Conservation (phyloP, 1,140 invertebrate species). For the Drosophila busckii region DNA sequence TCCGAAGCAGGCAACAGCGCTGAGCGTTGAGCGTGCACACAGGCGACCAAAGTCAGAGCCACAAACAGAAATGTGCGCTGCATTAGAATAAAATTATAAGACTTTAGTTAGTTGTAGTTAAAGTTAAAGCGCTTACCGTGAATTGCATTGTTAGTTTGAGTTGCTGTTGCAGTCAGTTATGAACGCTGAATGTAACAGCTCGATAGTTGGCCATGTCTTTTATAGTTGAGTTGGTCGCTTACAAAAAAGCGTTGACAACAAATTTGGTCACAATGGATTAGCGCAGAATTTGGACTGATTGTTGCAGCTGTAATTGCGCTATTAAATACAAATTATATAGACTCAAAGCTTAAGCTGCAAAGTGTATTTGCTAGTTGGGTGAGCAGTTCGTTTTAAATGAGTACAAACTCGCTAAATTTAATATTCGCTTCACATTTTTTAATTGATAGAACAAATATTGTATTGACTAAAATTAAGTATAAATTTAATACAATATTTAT, state of each 20-base stretch:
- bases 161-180: background rate
- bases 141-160: slow-evolving; percentile 25
- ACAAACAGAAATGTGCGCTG: slow-evolving; percentile 7
- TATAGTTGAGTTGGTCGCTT: too few species aligned
- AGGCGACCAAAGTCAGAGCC: slow-evolving; percentile 21
- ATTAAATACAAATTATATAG: too few species aligned
- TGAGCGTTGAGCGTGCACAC: slow-evolving; percentile 15
- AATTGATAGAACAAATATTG: slow-evolving; percentile 55
- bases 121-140: slow-evolving; percentile 21
- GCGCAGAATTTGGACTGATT: too few species aligned
- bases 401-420: too few species aligned
- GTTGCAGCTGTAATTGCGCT: too few species aligned
- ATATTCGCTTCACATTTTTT: slow-evolving; percentile 42
- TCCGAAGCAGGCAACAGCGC: background rate
- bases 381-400: too few species aligned
- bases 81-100: background rate
- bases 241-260: too few species aligned
- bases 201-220: too few species aligned
- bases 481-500: slow-evolving; percentile 53
- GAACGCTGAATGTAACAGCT: too few species aligned
- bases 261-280: too few species aligned
- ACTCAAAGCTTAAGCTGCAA: too few species aligned
- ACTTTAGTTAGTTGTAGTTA: accelerated
- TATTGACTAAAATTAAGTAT: slow-evolving; percentile 64
- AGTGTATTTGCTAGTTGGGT: too few species aligned